Percentiles rank a stretch among this genome's conserved stretches.
Conservation (phyloP, 2,888 invertebrate genomes). For the Petrophora chlorosata region DNA sequence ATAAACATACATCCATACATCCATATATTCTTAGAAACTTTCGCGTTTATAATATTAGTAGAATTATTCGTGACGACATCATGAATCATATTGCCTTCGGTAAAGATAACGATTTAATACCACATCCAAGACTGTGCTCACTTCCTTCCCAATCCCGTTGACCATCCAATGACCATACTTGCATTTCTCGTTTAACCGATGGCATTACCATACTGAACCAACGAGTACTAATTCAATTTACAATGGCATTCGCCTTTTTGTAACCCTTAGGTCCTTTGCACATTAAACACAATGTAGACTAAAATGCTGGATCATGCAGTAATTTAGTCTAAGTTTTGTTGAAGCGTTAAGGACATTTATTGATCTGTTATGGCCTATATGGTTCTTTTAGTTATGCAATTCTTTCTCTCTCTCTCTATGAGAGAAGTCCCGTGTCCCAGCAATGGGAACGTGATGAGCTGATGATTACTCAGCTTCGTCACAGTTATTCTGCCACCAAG, state of each 20-base stretch:
- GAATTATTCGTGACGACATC: too few species aligned
- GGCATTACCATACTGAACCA: slow-evolving; percentile 49
- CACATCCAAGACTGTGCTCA: slow-evolving; percentile 23
- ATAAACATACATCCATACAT: too few species aligned
- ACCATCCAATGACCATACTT: slow-evolving; percentile 42
- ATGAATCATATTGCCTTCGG: too few species aligned
- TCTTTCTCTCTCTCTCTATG: too few species aligned
- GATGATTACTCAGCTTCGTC: too few species aligned
- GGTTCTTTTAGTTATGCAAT: too few species aligned
- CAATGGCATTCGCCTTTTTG: slow-evolving; percentile 47
- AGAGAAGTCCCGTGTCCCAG: too few species aligned
- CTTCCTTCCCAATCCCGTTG: slow-evolving; percentile 24
- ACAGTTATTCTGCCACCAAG: too few species aligned
- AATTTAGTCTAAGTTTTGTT: background rate
- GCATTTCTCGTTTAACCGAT: slow-evolving; percentile 47
- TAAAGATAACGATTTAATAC: slow-evolving; percentile 5
- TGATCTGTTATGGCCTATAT: too few species aligned
- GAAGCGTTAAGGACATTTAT: background rate
- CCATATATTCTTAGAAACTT: too few species aligned
- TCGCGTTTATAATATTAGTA: too few species aligned
- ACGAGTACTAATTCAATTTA: slow-evolving; percentile 55
- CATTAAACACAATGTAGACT: background rate
- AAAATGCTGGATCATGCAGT: background rate
- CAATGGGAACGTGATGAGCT: too few species aligned
- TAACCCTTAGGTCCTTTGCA: background rate